phyloP scores from a whole-genome alignment of 2,797 vertebrate genomes.

The Lepidocolaptes lacrymiger region DNA sequence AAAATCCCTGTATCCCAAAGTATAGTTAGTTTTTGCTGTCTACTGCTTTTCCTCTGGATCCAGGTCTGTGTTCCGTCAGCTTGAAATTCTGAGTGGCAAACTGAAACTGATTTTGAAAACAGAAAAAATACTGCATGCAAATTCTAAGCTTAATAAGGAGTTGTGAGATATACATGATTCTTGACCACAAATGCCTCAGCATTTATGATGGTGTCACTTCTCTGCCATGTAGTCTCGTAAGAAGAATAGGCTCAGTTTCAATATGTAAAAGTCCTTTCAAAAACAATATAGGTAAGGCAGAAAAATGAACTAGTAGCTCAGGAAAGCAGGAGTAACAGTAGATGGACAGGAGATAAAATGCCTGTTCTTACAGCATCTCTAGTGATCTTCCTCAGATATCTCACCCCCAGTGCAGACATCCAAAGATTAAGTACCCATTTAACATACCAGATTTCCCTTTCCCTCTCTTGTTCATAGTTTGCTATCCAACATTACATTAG shows the following conservation, averaged over 20 bases:
- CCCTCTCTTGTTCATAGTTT: background rate
- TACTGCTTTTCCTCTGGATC: slow-evolving; percentile 29
- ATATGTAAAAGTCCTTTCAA: background rate
- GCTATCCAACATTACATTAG: background rate
- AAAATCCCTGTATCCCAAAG: slow-evolving; percentile 4
- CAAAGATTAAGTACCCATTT: background rate
- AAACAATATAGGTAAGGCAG: background rate
- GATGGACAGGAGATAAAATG: background rate
- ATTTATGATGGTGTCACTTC: background rate
- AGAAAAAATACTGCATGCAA: background rate
- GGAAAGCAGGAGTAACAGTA: background rate
- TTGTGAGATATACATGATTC: background rate
- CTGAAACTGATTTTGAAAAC: slow-evolving; percentile 13
- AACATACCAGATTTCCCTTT: background rate
- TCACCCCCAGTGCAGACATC: background rate
- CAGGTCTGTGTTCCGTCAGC: slow-evolving; percentile 15
- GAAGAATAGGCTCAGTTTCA: background rate
- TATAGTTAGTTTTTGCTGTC: slow-evolving; percentile 30
- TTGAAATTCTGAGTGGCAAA: slow-evolving; percentile 36
- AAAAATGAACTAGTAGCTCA: background rate
- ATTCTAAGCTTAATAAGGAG: slow-evolving; percentile 8
- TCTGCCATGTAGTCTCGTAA: background rate
- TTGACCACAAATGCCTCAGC: background rate
- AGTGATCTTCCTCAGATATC: background rate
- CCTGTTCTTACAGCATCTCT: background rate